These are phyloP conservation scores for Neoarius graeffei DNA, from an alignment of 2,113 vertebrate species.

Conservation along the genomic window DNA sequence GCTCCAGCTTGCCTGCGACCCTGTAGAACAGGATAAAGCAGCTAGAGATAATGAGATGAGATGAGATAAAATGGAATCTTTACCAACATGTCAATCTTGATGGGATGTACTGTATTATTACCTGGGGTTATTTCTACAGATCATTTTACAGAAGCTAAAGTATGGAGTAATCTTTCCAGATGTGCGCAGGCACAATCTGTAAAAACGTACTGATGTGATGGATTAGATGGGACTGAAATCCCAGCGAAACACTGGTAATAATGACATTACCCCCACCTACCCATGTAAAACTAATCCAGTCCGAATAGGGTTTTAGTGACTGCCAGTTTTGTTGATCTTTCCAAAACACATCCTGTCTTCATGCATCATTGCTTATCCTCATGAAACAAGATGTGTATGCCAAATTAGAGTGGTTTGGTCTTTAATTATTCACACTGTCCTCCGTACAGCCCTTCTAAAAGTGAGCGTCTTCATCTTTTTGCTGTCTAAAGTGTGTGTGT, in stretches of 20 bases:
- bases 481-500: slow-evolving; percentile 38
- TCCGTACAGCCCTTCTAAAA: slow-evolving; percentile 68
- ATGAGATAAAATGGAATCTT: background rate
- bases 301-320: slow-evolving; percentile 12
- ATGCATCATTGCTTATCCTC: slow-evolving; percentile 65
- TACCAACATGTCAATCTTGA: background rate
- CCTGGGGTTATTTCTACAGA: too few species aligned
- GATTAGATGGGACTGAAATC: background rate
- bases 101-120: background rate
- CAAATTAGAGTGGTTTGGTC: slow-evolving; percentile 57
- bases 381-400: slow-evolving; percentile 69
- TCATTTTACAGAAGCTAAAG: background rate
- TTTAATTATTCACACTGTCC: slow-evolving; percentile 76
- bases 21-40: too few species aligned
- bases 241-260: background rate
- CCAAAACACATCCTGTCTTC: slow-evolving; percentile 60
- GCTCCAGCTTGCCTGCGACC: too few species aligned
- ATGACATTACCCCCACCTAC: background rate
- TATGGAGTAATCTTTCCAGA: background rate
- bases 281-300: slow-evolving; percentile 11
- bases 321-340: slow-evolving; percentile 67
- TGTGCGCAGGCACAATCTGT: background rate
- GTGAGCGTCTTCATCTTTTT: slow-evolving; percentile 49
- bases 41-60: too few species aligned
- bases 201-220: background rate